Evolutionary conservation across 1,140 invertebrate species (phyloP), one percentile per base, ranked within the genome.

Genomic region (Diabrotica undecimpunctata): DNA sequence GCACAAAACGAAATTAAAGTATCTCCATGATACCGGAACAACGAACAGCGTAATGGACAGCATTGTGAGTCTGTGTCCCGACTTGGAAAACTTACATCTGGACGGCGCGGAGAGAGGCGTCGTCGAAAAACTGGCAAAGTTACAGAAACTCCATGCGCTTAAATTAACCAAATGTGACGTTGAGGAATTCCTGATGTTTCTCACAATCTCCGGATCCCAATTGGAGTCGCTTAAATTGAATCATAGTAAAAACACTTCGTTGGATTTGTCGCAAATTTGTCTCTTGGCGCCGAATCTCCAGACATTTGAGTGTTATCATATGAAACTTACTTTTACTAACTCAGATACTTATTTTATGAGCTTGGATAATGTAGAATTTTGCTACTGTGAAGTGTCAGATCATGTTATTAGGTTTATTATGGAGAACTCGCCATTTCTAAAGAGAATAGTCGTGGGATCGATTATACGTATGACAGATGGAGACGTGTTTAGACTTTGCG

Each of bases 341-440:
- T 79, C 80, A 51, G 82, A 85, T 63, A 79, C 81, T 25, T 83
- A 81, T 11, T 88, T 87, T 74, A 81, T 83, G 68, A 81, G 81
- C 68, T 78, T 88, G 57, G 82, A 86, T 66, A 83, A 85, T 46
- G 76, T 87, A 36, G 86, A 88, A 75, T 83, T 88, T 38, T 80
- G 86, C 35, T 84, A 86, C 68, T 85, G 85, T 60, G 82, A 84
- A 57, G 76, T 87, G 8, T 80, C 81, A 36, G 79, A 79, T 54
- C 80, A 79, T 3, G 81, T 82, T 37, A 69, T 88, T 4, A 86
- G 83, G 70, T 82, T 83, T 67, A 76, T 88, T 41, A 82, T 88
- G 72, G 84, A 82, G 61, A 81, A 80, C 54, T 80, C 79, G 67
- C 85, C 84, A 5, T 82, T 82, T 61, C 73, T 88, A 0, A 85